These are phyloP conservation scores for Drosophila diplacantha DNA, from an alignment of 2,888 invertebrate genomes.

Conservation along the genomic window DNA sequence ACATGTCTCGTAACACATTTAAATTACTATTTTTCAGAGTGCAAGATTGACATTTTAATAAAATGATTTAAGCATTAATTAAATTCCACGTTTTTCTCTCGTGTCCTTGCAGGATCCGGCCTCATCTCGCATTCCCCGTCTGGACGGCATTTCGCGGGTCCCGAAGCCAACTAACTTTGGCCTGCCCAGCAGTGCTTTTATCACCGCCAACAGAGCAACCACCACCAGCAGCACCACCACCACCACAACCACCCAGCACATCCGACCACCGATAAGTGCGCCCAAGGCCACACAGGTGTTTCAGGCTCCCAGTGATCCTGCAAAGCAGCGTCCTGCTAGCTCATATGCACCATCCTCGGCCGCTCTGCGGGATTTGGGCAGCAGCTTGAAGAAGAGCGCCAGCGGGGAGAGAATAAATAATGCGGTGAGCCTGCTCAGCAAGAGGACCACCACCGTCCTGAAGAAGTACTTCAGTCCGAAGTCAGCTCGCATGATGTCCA, in stretches of 20 bases:
- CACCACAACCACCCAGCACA: slow-evolving; percentile 45
- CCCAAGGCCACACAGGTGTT: slow-evolving; percentile 59
- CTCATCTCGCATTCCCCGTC: slow-evolving; percentile 74
- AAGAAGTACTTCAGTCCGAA: slow-evolving; percentile 72
- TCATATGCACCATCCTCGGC: slow-evolving; percentile 44
- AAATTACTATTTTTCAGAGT: not conserved
- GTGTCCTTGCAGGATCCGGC: slow-evolving; percentile 72
- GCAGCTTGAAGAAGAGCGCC: slow-evolving; percentile 68
- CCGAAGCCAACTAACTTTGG: slow-evolving; percentile 70
- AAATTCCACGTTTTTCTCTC: not conserved
- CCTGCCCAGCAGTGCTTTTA: slow-evolving; percentile 15
- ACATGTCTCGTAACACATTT: not conserved
- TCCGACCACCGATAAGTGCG: slow-evolving; percentile 55
- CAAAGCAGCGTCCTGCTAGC: slow-evolving; percentile 48
- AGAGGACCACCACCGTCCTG: slow-evolving; percentile 70
- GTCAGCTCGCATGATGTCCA: slow-evolving; percentile 36
- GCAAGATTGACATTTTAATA: not conserved
- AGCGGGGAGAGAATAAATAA: slow-evolving; percentile 73
- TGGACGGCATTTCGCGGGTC: slow-evolving; percentile 75
- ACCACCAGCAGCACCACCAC: slow-evolving; percentile 18
- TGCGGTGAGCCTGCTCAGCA: slow-evolving; percentile 69
- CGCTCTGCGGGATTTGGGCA: slow-evolving; percentile 49
- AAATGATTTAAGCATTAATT: slow-evolving; percentile 13
- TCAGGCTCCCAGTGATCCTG: slow-evolving; percentile 40
- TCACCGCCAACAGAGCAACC: slow-evolving; percentile 20